Base-by-base conservation (phyloP, 2,888 invertebrate species). In the Macaria notata region DNA sequence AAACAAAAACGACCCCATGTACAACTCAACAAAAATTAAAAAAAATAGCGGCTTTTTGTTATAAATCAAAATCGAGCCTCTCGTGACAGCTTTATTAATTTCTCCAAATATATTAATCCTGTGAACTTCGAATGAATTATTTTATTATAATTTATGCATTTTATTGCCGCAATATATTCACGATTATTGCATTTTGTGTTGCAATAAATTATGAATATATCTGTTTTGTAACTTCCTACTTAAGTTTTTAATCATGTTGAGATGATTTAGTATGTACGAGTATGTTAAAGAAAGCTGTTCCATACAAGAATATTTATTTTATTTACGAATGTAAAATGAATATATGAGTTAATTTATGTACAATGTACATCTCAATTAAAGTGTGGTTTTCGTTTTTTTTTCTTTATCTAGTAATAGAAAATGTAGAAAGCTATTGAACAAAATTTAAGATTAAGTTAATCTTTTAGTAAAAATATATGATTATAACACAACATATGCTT, bases 181-280 rank as follows among this genome's bases (percentile, higher is more conserved):
- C 49, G 59, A 58, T 58, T 49, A 19, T 48, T 42, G 51, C 57
- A 51, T 56, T 54, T 59, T 48, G 52, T 57, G 59, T 42, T 39
- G 61, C 39, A 59, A 61, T 63, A 59, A 59, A 59, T 62, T 53
- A 59, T 42, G 41, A 59, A 56, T 58, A 36, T 47, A 50, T 54
- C 59, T 50, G 56, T 54, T 45, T 47, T 39, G 51, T 49, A 47
- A 49, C 53, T 63, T 65, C 59, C 56, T 55, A 55, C 41, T 49
- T 49, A 38, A 9, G 42, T 47, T 44, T 7, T 43, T 33, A 43
- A 31, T 30, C 29, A 38, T 33, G 42, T 9, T 33, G 29, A 41
- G 9, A 42, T 7, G 4, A 29, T 33, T 29, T 48, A 41, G 5
- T 41, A 6, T 3, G 8, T 8, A 4, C 39, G 8, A 8, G 8